Percentiles rank a stretch among this genome's conserved stretches.
These are phyloP conservation scores for Xenentodon cancila DNA, from an alignment of 2,797 vertebrate species.

Conservation along the genomic window DNA sequence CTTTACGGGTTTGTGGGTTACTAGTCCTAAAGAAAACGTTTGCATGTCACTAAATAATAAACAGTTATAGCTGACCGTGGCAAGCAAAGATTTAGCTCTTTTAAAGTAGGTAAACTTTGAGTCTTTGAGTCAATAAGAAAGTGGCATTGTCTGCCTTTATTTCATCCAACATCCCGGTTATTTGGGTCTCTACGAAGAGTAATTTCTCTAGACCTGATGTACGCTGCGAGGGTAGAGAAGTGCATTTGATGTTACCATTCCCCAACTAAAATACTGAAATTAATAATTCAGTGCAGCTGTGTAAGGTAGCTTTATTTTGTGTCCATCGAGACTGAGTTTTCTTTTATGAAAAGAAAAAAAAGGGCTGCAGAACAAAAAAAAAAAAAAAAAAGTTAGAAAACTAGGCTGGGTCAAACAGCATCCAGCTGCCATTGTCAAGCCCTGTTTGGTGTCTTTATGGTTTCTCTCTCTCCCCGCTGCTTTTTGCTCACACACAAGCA, in stretches of 20 bases:
- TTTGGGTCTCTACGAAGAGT: slow-evolving; percentile 10
- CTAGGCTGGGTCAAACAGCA: slow-evolving; percentile 65
- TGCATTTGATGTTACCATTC: slow-evolving; percentile 68
- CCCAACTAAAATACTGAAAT: slow-evolving; percentile 70
- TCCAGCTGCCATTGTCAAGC: slow-evolving; percentile 48
- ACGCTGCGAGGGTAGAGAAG: slow-evolving; percentile 47
- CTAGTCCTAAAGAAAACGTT: slow-evolving; percentile 31
- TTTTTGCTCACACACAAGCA: slow-evolving; percentile 20
- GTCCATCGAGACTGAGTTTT: slow-evolving; percentile 71
- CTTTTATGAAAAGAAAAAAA: slow-evolving; percentile 64
- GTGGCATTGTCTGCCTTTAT: background rate
- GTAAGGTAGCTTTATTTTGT: slow-evolving; percentile 75
- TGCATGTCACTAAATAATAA: background rate
- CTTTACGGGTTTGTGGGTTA: slow-evolving; percentile 29
- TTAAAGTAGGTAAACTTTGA: background rate
- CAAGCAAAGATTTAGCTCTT: slow-evolving; percentile 2
- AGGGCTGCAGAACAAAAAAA: slow-evolving; percentile 3
- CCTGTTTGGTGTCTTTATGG: slow-evolving; percentile 47
- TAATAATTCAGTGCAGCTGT: slow-evolving; percentile 75
- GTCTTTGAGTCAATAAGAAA: slow-evolving; percentile 9
- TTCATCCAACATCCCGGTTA: slow-evolving; percentile 13
- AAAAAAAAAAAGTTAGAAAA: slow-evolving; percentile 31
- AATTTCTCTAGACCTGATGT: slow-evolving; percentile 48
- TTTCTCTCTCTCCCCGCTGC: slow-evolving; percentile 23
- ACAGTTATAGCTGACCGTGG: background rate